phyloP scores from a whole-genome alignment of 1,140 invertebrate genomes.

The Dermatophagoides farinae region DNA sequence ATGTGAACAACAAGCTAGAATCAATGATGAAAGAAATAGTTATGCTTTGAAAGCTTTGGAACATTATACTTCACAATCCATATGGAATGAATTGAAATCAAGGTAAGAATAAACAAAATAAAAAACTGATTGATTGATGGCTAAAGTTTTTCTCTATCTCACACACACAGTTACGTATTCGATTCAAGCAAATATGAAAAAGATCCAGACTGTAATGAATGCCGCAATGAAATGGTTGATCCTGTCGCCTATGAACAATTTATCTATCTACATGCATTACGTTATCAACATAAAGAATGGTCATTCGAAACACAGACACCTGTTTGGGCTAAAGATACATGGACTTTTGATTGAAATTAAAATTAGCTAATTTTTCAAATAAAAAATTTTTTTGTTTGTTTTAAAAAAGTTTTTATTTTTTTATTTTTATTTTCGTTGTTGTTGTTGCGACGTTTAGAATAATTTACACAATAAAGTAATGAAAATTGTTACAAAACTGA shows the following conservation, averaged over 20 bases:
- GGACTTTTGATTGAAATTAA: slow-evolving; percentile 26
- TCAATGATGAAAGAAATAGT: background rate
- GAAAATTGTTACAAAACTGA: background rate
- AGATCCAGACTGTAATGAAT: slow-evolving; percentile 75
- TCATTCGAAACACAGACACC: slow-evolving; percentile 68
- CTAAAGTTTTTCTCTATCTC: background rate
- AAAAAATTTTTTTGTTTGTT: background rate
- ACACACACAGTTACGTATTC: slow-evolving; percentile 28
- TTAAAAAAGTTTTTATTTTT: background rate
- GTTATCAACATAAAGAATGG: slow-evolving; percentile 73
- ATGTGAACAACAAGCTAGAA: background rate
- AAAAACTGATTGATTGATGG: background rate
- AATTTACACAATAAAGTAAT: background rate
- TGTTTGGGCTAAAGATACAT: slow-evolving; percentile 61
- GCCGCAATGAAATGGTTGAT: slow-evolving; percentile 69
- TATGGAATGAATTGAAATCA: slow-evolving; percentile 9
- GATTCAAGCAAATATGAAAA: slow-evolving; percentile 50
- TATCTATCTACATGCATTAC: slow-evolving; percentile 87
- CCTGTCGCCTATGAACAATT: slow-evolving; percentile 69
- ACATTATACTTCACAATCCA: slow-evolving; percentile 11
- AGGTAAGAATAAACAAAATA: slow-evolving; percentile 10
- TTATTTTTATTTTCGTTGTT: background rate
- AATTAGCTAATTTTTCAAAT: background rate
- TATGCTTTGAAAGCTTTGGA: slow-evolving; percentile 14
- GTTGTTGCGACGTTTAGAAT: background rate